Evolutionary conservation across 2,113 vertebrate genomes (phyloP), one percentile per base, ranked within the genome.

Genomic region (Pyxicephalus adspersus): DNA sequence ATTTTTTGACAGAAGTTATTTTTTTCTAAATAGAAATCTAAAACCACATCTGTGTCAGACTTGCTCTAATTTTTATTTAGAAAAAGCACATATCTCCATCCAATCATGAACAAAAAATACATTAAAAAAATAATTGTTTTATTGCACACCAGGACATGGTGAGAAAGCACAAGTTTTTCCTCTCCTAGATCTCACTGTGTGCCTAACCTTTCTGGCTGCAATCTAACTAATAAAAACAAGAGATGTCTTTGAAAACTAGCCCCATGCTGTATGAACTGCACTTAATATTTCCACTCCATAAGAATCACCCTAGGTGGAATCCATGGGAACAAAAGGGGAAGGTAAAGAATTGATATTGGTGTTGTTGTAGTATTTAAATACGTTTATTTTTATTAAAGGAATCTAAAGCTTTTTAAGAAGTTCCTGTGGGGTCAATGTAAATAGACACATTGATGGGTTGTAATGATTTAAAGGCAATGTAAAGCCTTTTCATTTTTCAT

Each of bases 281-380:
- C 29, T 26, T 67, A 67, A 67, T 67, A 26, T 77, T 66, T 26
- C 23, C 60, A 28, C 17, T 50, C 50, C 29, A 58, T 68, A 68
- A n/a, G 54, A 73, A 58, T 81, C 58, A 28, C 50, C 54, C 9
- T 55, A n/a, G 50, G 66, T 13, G n/a, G 31, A 58, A 60, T 34
- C 5, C n/a, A 55, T 31, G 20, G 25, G 18, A 74, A 51, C 29
- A 57, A 38, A 57, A 57, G 4, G 4, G 23, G 29, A 17, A 45
- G 28, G 66, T 72, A 16, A 78, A 26, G n/a, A 70, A 83, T 26
- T 34, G 58, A 76, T 55, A 0, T 67, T 28, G 77, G 86, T 86
- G 72, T 83, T 77, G 31, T 23, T 6, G 74, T 84, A 79, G 81
- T 75, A 52, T 83, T 85, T 82, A 86, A 87, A 87, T 13, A 8